Evolutionary conservation across 2,888 invertebrate species (phyloP).

Genomic region (Drosophila tripunctata): DNA sequence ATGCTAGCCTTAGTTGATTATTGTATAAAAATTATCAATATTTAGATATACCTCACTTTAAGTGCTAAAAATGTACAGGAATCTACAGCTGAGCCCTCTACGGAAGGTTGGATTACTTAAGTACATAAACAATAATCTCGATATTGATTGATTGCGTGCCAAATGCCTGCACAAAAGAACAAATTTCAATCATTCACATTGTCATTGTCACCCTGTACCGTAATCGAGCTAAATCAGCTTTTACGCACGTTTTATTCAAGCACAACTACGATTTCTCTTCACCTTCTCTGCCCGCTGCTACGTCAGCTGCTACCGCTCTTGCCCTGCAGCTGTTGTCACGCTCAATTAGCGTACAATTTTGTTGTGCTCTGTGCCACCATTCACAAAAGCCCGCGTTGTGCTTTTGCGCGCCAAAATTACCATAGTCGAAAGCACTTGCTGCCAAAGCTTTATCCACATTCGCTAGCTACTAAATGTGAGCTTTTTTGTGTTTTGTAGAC

Average conservation of each 20-base stretch:
- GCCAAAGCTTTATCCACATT: conserved; percentile 42
- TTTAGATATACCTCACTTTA: not conserved
- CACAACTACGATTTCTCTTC: not conserved
- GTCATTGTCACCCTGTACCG: conserved; percentile 58
- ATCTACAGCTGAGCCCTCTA: not conserved
- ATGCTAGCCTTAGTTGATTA: no score
- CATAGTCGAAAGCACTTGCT: conserved; percentile 33
- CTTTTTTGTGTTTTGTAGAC: conserved; percentile 23
- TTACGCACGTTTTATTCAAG: conserved; percentile 56
- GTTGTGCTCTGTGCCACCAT: conserved; percentile 45
- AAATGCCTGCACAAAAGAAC: conserved; percentile 8
- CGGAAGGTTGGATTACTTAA: not conserved
- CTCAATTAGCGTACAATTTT: conserved; percentile 53
- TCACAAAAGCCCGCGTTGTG: conserved; percentile 65
- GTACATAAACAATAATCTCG: not conserved
- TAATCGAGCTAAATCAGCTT: conserved; percentile 41
- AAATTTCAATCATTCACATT: not conserved
- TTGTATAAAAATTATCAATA: no score
- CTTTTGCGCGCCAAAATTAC: conserved; percentile 60
- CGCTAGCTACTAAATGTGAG: conserved; percentile 13
- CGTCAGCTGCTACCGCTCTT: not conserved
- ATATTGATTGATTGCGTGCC: conserved; percentile 34
- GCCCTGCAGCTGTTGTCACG: conserved; percentile 24
- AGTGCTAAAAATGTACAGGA: not conserved
- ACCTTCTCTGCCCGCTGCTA: not conserved